Evolutionary conservation across 2,888 invertebrate genomes (phyloP).

Genomic region (Hipparchia sbordonii): DNA sequence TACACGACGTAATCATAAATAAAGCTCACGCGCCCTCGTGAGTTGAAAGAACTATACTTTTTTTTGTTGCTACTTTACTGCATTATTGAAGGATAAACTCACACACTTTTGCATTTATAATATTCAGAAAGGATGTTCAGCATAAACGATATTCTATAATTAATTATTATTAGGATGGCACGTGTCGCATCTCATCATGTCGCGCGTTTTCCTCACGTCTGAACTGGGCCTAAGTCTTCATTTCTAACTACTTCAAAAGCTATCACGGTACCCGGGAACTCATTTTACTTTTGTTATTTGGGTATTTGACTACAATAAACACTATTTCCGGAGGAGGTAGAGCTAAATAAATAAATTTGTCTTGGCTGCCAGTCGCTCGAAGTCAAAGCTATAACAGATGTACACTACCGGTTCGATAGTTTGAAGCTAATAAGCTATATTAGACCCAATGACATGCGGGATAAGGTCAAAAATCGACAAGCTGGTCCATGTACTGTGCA

Average conservation of each 20-base stretch:
- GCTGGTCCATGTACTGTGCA: not conserved
- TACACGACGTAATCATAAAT: too few relatives aligned
- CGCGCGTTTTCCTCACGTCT: not conserved
- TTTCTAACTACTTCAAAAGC: constrained; percentile 8
- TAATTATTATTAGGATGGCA: not conserved
- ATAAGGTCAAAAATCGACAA: constrained; percentile 21
- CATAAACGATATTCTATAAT: too few relatives aligned
- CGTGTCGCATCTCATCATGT: too few relatives aligned
- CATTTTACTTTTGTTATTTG: constrained; percentile 25
- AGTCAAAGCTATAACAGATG: constrained; percentile 31
- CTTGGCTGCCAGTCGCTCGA: constrained; percentile 34
- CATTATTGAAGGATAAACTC: too few relatives aligned
- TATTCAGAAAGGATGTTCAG: too few relatives aligned
- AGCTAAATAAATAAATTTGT: constrained; percentile 41
- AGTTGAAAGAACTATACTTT: too few relatives aligned
- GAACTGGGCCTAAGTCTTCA: not conserved
- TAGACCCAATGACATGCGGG: constrained; percentile 6
- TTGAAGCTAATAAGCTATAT: constrained; percentile 16
- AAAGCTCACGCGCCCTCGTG: too few relatives aligned
- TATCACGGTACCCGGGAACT: constrained; percentile 19
- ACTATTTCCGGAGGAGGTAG: constrained; percentile 25
- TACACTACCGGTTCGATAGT: constrained; percentile 27
- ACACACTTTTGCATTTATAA: too few relatives aligned
- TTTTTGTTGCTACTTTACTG: too few relatives aligned
- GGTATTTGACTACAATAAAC: constrained; percentile 30